These are phyloP conservation scores for Trachelus iudaicus DNA, from an alignment of 2,888 invertebrate species.

Conservation along the genomic window DNA sequence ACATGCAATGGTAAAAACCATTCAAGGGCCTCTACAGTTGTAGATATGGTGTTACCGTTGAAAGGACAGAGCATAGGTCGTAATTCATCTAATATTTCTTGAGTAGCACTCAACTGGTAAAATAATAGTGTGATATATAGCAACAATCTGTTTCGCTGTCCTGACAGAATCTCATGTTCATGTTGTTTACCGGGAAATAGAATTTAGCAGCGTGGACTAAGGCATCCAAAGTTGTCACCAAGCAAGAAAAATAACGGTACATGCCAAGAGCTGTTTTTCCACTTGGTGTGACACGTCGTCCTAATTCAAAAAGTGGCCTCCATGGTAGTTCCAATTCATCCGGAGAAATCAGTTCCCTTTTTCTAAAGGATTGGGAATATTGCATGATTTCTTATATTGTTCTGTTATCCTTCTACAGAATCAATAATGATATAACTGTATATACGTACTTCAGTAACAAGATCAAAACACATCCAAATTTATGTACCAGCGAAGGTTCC, in stretches of 20 bases:
- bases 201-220: slow-evolving; percentile 47
- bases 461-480: slow-evolving; percentile 76
- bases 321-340: slow-evolving; percentile 86
- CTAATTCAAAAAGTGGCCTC: slow-evolving; percentile 79
- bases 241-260: slow-evolving; percentile 63
- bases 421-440: slow-evolving; percentile 30
- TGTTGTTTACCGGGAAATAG: slow-evolving; percentile 66
- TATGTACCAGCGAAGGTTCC: slow-evolving; percentile 79
- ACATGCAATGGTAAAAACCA: slow-evolving; percentile 83
- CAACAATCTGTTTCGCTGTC: slow-evolving; percentile 29
- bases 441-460: slow-evolving; percentile 80
- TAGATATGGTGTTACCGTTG: slow-evolving; percentile 68
- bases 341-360: slow-evolving; percentile 79
- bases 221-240: slow-evolving; percentile 42
- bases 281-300: slow-evolving; percentile 67
- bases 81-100: slow-evolving; percentile 87
- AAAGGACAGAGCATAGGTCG: slow-evolving; percentile 84
- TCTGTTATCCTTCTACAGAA: neutral
- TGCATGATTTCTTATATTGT: slow-evolving; percentile 8
- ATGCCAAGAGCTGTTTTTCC: slow-evolving; percentile 71
- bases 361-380: slow-evolving; percentile 68
- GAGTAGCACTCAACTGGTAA: slow-evolving; percentile 79
- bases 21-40: slow-evolving; percentile 73
- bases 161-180: slow-evolving; percentile 20
- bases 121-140: slow-evolving; percentile 66